These are phyloP conservation scores for Fukomys damarensis DNA, from an alignment of 2,113 vertebrate species.

Conservation along the genomic window DNA sequence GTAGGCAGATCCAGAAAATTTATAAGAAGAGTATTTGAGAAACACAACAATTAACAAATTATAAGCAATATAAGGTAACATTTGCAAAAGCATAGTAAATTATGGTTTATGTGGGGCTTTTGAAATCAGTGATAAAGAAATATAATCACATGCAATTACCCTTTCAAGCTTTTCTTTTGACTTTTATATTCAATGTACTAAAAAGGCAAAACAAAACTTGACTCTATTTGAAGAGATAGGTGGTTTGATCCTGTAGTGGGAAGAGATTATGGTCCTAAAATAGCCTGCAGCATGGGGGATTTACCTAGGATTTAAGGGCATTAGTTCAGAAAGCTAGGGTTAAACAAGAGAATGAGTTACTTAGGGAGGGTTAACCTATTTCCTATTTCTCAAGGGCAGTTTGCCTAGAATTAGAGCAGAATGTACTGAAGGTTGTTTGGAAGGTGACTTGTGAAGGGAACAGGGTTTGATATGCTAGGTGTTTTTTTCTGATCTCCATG, in stretches of 20 bases:
- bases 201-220: conserved; percentile 65
- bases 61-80: conserved; percentile 4
- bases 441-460: neutral
- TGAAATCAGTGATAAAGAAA: conserved; percentile 59
- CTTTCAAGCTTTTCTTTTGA: conserved; percentile 52
- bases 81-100: conserved; percentile 51
- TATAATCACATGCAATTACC: conserved; percentile 45
- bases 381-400: conserved; percentile 71
- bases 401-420: neutral
- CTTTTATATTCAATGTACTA: conserved; percentile 65
- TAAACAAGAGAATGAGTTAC: conserved; percentile 75
- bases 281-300: conserved; percentile 59
- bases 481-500: neutral
- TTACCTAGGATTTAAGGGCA: conserved; percentile 74
- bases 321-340: conserved; percentile 75
- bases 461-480: neutral
- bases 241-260: conserved; percentile 61
- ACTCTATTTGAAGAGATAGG: conserved; percentile 62
- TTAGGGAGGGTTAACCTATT: conserved; percentile 65
- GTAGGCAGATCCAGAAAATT: conserved; percentile 44
- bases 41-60: conserved; percentile 53
- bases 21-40: conserved; percentile 42
- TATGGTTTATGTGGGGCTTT: conserved; percentile 57
- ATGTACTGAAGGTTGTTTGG: conserved; percentile 4
- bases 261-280: conserved; percentile 72